Evolutionary conservation across 2,888 invertebrate genomes (phyloP).

Genomic region (Drosophila meridionalis): DNA sequence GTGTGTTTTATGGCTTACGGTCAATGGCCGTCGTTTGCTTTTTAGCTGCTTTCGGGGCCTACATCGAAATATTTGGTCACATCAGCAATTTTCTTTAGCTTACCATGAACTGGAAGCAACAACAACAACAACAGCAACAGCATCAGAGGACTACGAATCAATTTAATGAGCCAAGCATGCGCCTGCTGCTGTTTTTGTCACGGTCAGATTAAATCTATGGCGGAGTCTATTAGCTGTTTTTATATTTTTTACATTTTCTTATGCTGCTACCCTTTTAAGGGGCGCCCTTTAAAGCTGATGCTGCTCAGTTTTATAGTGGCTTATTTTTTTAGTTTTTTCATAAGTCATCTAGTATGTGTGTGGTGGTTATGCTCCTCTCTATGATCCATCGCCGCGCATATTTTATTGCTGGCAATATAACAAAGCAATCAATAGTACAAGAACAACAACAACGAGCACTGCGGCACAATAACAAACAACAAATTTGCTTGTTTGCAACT

Average conservation of each 20-base stretch:
- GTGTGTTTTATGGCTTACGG: conserved; percentile 77
- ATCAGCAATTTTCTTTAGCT: conserved; percentile 64
- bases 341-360: conserved; percentile 39
- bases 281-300: conserved; percentile 47
- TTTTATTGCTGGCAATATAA: conserved; percentile 62
- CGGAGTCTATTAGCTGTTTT: conserved; percentile 72
- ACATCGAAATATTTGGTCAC: conserved; percentile 34
- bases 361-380: conserved; percentile 25
- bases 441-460: conserved; percentile 41
- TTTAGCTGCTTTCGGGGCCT: conserved; percentile 41
- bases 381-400: conserved; percentile 36
- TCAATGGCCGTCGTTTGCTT: conserved; percentile 63
- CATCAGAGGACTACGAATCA: conserved; percentile 29
- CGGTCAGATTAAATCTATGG: conserved; percentile 65
- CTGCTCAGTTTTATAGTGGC: background rate
- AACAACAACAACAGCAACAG: conserved; percentile 10
- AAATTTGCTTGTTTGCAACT: conserved; percentile 70
- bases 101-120: conserved; percentile 28
- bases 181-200: conserved; percentile 58
- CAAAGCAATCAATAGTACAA: conserved; percentile 66
- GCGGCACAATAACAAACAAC: conserved; percentile 67
- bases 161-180: conserved; percentile 74
- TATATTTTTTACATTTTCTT: conserved; percentile 26
- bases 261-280: conserved; percentile 52
- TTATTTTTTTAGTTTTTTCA: conserved; percentile 31